A percentile compares a stretch with the other conserved stretches of the same genome.
These are phyloP conservation scores for Rhinolophus ferrumequinum DNA, from an alignment of 2,113 vertebrate genomes.

Conservation along the genomic window DNA sequence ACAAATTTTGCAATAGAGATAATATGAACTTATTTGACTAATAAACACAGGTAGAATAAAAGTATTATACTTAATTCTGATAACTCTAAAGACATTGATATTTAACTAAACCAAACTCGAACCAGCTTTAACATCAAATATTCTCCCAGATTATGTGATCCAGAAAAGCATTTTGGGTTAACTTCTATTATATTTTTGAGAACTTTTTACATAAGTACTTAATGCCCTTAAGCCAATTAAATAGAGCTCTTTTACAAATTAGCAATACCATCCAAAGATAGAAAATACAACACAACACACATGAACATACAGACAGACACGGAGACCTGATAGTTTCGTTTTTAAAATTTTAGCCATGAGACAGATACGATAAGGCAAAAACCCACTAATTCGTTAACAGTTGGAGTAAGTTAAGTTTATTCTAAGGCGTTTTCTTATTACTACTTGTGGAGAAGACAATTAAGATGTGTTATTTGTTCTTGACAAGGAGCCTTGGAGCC, in stretches of 20 bases:
- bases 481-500: not conserved
- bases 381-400: not conserved
- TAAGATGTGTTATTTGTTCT: not conserved
- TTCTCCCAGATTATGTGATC: too few species aligned
- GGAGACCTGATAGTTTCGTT: not conserved
- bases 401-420: not conserved
- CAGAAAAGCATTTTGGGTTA: too few species aligned
- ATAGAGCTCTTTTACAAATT: not conserved
- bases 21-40: too few species aligned
- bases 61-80: too few species aligned
- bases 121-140: too few species aligned
- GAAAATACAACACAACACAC: not conserved
- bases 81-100: too few species aligned
- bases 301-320: not conserved
- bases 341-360: not conserved
- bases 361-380: not conserved
- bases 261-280: not conserved
- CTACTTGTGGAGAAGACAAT: not conserved
- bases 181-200: too few species aligned
- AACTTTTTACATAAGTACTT: not conserved
- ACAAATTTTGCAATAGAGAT: too few species aligned
- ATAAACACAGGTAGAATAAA: too few species aligned
- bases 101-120: too few species aligned
- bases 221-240: not conserved
- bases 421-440: not conserved